Evolutionary conservation across 1,140 invertebrate species (phyloP).

Genomic region (Lasioglossum albipes): DNA sequence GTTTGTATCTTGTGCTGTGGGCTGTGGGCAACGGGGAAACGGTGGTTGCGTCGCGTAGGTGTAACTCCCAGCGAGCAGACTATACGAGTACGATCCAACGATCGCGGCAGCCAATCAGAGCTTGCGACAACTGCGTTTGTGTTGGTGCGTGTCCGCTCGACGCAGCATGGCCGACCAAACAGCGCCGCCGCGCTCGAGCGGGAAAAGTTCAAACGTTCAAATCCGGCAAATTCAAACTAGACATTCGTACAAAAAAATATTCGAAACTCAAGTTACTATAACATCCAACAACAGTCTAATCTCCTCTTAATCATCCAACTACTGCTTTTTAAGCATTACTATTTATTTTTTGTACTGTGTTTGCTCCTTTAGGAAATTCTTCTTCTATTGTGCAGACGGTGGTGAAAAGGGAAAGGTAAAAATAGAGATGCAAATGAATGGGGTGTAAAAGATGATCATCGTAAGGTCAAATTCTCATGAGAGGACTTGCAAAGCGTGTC

Average conservation of each 20-base stretch:
- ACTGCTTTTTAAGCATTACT: not conserved
- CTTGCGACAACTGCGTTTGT: slow-evolving; percentile 34
- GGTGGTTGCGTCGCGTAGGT: slow-evolving; percentile 5
- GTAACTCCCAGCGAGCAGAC: slow-evolving; percentile 66
- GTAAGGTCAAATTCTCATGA: slow-evolving; percentile 18
- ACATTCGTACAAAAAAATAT: too few relatives aligned
- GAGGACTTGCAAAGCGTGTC: slow-evolving; percentile 17
- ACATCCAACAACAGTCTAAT: not conserved
- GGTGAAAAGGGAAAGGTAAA: not conserved
- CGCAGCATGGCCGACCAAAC: slow-evolving; percentile 28
- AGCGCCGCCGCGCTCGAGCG: slow-evolving; percentile 36
- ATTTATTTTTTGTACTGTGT: not conserved
- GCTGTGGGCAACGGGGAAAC: slow-evolving; percentile 52
- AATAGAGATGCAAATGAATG: not conserved
- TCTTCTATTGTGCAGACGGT: not conserved
- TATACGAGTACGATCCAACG: slow-evolving; percentile 57
- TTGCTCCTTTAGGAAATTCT: not conserved
- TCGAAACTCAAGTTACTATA: too few relatives aligned
- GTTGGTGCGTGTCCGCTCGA: slow-evolving; percentile 16
- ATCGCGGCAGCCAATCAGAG: slow-evolving; percentile 44
- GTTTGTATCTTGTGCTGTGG: slow-evolving; percentile 24
- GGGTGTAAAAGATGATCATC: not conserved
- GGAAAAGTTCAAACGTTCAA: slow-evolving; percentile 52
- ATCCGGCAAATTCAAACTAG: not conserved
- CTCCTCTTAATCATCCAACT: not conserved